phyloP scores from a whole-genome alignment of 35 echinoderm and acorn worm genomes.

The Eucidaris tribuloides region DNA sequence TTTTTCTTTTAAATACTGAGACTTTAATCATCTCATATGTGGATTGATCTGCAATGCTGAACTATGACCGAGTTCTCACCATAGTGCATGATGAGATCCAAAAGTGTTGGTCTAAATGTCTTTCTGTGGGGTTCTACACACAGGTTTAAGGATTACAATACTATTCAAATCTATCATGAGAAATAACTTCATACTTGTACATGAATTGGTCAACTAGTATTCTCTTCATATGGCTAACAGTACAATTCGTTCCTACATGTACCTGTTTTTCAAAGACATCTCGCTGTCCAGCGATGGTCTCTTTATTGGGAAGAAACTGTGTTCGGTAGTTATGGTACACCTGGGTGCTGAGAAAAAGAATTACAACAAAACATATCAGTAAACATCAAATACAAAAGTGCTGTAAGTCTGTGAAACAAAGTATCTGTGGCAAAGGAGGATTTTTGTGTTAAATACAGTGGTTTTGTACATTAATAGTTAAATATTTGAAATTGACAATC shows the following conservation, averaged over 20 bases:
- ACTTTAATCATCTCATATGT: no score
- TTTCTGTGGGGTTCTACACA: no score
- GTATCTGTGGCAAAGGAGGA: neutral
- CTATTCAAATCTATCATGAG: no score
- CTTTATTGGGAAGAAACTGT: constrained; percentile 60
- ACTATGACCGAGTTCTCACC: no score
- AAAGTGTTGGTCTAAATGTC: no score
- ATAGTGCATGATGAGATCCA: no score
- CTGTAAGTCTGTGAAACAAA: neutral
- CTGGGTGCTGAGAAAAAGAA: neutral
- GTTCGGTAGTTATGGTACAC: constrained; percentile 77
- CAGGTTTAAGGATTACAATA: no score
- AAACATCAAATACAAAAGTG: neutral
- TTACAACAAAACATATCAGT: neutral
- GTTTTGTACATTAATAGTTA: neutral
- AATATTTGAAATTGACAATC: neutral
- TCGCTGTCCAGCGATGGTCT: constrained; percentile 1
- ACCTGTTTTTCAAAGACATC: constrained; percentile 40
- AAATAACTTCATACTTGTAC: no score
- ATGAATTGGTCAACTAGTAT: no score
- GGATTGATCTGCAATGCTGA: no score
- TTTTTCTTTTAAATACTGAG: neutral
- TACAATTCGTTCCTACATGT: neutral
- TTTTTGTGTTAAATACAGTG: neutral
- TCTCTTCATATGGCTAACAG: no score